phyloP scores from a whole-genome alignment of 2,888 invertebrate genomes.

The Stenolophus ochropezus region DNA sequence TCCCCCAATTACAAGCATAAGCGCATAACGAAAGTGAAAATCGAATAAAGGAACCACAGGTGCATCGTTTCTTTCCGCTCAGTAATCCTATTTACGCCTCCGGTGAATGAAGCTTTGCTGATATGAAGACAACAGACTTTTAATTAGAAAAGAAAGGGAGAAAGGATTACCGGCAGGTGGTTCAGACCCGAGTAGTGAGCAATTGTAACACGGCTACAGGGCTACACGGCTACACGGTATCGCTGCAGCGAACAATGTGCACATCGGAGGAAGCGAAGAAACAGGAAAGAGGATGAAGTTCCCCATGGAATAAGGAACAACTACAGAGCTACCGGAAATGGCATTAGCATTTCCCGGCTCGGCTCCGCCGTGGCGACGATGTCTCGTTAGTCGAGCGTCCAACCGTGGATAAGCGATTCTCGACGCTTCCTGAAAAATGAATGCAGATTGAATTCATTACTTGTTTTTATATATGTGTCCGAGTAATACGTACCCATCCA shows the following conservation, averaged over 20 bases:
- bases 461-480: constrained; percentile 52
- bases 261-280: constrained; percentile 36
- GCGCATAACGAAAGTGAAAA: background rate
- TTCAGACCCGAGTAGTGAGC: background rate
- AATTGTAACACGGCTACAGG: background rate
- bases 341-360: constrained; percentile 64
- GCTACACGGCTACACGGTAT: background rate
- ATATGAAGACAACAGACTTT: constrained; percentile 50
- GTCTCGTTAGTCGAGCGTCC: constrained; percentile 64
- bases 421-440: constrained; percentile 60
- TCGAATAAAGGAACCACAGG: constrained; percentile 34
- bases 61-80: constrained; percentile 37
- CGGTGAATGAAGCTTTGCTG: background rate
- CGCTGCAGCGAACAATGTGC: background rate
- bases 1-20: no score
- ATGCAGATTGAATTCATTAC: constrained; percentile 61
- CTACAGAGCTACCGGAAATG: constrained; percentile 60
- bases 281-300: constrained; percentile 39
- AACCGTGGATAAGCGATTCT: constrained; percentile 64
- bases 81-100: constrained; percentile 45
- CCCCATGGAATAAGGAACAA: constrained; percentile 48
- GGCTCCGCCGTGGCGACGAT: constrained; percentile 57
- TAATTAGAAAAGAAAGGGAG: constrained; percentile 59
- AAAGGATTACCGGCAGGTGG: constrained; percentile 62
- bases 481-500: constrained; percentile 20